Base-by-base conservation (phyloP, 2,888 invertebrate species). In the Callyntrura sp. region DNA sequence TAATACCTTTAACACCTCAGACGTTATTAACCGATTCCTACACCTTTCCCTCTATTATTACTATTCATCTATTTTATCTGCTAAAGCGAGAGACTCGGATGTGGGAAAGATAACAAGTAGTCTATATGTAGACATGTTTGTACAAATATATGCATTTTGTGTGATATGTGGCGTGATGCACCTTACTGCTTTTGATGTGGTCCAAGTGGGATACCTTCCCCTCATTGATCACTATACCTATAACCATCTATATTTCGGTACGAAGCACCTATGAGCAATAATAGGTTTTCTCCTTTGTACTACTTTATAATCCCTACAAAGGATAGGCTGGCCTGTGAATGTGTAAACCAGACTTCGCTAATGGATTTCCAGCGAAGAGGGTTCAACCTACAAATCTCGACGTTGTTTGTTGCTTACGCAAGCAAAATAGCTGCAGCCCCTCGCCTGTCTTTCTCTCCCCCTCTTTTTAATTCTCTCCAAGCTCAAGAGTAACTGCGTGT, bases 331-430 rank as follows among this genome's bases (percentile, higher is more conserved):
- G 28, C 12, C 9, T 76, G 51, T 8, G 55, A 51, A 76, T 76
- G 84, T 65, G 83, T 11, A 25, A 68, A 85, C 70, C 57, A 57
- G 82, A 55, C 68, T 73, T 43, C n/a, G 70, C 82, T 87, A 87
- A 87, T 87, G 87, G 87, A 87, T 87, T 87, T 73, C 82, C 83
- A 60, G 45, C 65, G 85, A 88, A 82, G 87, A 57, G 35, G 73
- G 43, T 28, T 35, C 70, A 73, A 73, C 73, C 70, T 57, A 73
- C 73, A 57, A 45, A 85, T 76, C 60, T 87, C 83, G 51, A 51
- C 76, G 76, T 76, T 51, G 17, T 83, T 83, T 83, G 35, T 60
- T 84, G 88, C 88, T 88, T 88, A 84, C 88, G 88, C 88, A 88
- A 88, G 88, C 84, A 88, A 84, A 78, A 78, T 81, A 88, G 82